phyloP scores from a whole-genome alignment of 2,888 invertebrate species.

The Smittia sp. region DNA sequence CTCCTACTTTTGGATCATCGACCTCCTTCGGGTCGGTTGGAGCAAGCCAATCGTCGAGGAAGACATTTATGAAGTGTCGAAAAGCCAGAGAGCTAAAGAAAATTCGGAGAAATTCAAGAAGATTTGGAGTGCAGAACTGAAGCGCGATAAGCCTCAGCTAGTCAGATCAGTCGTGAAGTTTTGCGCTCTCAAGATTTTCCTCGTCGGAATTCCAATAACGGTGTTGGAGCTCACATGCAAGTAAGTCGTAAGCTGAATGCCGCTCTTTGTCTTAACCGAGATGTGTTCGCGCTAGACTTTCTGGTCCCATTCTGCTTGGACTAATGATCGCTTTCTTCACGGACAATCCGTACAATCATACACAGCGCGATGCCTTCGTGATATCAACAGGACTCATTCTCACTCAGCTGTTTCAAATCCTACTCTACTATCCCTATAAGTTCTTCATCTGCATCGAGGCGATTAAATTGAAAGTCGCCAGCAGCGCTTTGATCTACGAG shows the following conservation, averaged over 20 bases:
- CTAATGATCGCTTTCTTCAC: not conserved
- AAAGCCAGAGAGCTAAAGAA: not conserved
- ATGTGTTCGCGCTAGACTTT: too few relatives aligned
- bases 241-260: not conserved
- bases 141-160: not conserved
- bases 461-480: not conserved
- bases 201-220: not conserved
- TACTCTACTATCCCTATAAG: conserved; percentile 1
- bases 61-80: not conserved
- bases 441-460: conserved; percentile 1
- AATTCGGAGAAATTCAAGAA: not conserved
- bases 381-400: not conserved
- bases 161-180: not conserved
- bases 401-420: not conserved
- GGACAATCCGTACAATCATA: not conserved
- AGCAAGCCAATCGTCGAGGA: not conserved
- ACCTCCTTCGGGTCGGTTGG: not conserved
- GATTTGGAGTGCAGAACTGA: not conserved
- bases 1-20: not conserved
- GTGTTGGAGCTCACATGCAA: not conserved
- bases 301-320: not conserved
- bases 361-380: not conserved
- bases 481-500: not conserved
- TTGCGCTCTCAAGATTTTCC: not conserved
- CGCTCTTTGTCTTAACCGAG: not conserved